phyloP scores from a whole-genome alignment of 1,140 invertebrate species.

The Habropoda laboriosa region DNA sequence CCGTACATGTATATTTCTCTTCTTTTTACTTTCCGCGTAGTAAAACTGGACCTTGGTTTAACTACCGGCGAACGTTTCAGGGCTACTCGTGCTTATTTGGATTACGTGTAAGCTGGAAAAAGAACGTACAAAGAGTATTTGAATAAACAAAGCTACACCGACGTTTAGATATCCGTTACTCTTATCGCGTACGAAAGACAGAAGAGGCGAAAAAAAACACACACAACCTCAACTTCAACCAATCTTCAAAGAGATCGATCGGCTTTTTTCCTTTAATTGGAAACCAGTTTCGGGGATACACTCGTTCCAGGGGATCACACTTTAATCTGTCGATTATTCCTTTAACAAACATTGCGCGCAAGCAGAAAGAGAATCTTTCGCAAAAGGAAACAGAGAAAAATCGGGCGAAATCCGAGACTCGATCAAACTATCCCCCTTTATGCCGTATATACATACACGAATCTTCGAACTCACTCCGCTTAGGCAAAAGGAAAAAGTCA shows the following conservation, averaged over 20 bases:
- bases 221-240: background rate
- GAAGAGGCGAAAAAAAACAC: too few relatives aligned
- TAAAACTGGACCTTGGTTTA: slow-evolving; percentile 16
- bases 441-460: too few relatives aligned
- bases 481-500: too few relatives aligned
- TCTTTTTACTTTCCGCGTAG: slow-evolving; percentile 21
- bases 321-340: background rate
- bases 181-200: background rate
- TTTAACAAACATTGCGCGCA: background rate
- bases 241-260: background rate
- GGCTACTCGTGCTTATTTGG: too few relatives aligned
- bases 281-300: background rate
- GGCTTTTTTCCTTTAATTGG: background rate
- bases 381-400: background rate
- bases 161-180: too few relatives aligned
- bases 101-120: background rate
- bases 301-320: too few relatives aligned
- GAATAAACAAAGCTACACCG: too few relatives aligned
- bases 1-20: background rate
- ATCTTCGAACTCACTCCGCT: too few relatives aligned
- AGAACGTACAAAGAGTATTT: background rate
- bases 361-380: background rate
- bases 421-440: too few relatives aligned
- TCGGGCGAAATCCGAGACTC: too few relatives aligned
- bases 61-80: background rate